Evolutionary conservation across 23 tunicate species (phyloP).

Genomic region (Styela plicata): DNA sequence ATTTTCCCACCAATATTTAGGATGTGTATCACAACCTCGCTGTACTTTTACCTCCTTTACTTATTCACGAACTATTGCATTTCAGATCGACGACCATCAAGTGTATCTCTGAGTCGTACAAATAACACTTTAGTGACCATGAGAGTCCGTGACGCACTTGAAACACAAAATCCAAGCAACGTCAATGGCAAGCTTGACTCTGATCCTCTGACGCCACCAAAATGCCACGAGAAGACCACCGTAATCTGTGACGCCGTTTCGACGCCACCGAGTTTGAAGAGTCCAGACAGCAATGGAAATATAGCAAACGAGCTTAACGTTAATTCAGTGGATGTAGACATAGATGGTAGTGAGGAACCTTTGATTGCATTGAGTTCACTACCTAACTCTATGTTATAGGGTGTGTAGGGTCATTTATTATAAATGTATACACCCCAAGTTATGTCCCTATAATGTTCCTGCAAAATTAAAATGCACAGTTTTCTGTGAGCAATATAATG

Average conservation of each 20-base stretch:
- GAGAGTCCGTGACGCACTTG: background rate
- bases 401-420: too few species aligned
- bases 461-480: too few species aligned
- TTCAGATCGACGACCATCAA: slow-evolving; percentile 1
- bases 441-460: too few species aligned
- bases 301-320: background rate
- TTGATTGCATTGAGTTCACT: background rate
- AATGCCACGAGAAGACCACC: background rate
- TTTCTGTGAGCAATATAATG: too few species aligned
- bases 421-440: too few species aligned
- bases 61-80: too few species aligned
- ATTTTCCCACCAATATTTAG: too few species aligned
- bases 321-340: background rate
- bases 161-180: background rate
- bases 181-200: background rate
- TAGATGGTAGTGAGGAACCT: background rate
- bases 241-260: background rate
- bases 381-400: background rate
- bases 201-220: background rate
- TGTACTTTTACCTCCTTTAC: too few species aligned
- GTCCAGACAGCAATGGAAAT: background rate
- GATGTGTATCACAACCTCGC: too few species aligned
- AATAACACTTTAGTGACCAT: background rate
- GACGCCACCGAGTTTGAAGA: background rate
- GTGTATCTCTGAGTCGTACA: slow-evolving; percentile 11